Evolutionary conservation across 2,888 invertebrate genomes (phyloP).

Genomic region (Pollenia labialis): DNA sequence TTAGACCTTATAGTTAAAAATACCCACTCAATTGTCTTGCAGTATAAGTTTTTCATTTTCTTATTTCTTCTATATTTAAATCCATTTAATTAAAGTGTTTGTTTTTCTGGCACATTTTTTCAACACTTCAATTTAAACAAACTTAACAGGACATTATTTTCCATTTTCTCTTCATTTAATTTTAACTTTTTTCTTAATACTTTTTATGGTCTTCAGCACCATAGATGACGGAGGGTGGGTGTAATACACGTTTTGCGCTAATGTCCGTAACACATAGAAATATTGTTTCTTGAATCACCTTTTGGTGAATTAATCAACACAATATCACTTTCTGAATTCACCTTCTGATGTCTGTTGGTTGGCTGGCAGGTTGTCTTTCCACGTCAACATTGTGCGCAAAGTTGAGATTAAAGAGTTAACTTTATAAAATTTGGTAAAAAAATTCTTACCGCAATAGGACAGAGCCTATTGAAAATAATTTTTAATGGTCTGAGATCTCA

Average conservation of each 20-base stretch:
- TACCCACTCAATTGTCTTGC: neutral
- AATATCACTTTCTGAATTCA: too few relatives aligned
- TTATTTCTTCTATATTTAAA: constrained; percentile 30
- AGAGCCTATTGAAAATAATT: too few relatives aligned
- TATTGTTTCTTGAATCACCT: too few relatives aligned
- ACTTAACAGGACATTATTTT: constrained; percentile 50
- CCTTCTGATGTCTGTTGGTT: too few relatives aligned
- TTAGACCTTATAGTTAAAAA: too few relatives aligned
- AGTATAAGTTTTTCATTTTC: neutral
- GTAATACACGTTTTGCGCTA: neutral
- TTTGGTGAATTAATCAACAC: too few relatives aligned
- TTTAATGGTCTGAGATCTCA: too few relatives aligned
- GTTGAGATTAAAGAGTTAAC: too few relatives aligned
- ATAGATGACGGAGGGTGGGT: neutral
- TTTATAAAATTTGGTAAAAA: too few relatives aligned
- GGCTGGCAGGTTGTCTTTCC: too few relatives aligned
- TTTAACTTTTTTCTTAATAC: constrained; percentile 7
- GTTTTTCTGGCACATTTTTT: neutral
- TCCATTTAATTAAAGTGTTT: constrained; percentile 61
- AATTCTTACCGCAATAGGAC: too few relatives aligned
- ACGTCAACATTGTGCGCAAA: too few relatives aligned
- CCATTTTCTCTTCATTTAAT: constrained; percentile 21
- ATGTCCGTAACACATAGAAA: neutral
- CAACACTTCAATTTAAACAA: constrained; percentile 19
- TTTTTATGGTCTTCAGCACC: neutral